These are phyloP conservation scores for Edolisoma coerulescens DNA, from an alignment of 2,113 vertebrate species.

Conservation along the genomic window DNA sequence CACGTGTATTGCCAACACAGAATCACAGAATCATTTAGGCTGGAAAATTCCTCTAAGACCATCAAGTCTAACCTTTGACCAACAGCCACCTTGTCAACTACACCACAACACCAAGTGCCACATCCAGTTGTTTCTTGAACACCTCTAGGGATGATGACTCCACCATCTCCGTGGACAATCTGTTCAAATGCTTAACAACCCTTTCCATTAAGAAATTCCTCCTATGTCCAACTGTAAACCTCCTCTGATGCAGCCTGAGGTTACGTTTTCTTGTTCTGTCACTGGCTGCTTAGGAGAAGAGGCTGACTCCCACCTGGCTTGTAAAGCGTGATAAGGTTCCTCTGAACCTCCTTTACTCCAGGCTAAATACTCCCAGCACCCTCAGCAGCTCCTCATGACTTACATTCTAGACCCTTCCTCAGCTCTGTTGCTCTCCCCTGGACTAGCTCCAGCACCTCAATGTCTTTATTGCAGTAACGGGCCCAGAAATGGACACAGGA, in stretches of 20 bases:
- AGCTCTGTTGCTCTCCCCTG: fast-evolving
- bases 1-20: not conserved
- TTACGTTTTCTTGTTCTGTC: not conserved
- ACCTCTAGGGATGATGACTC: not conserved
- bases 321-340: not conserved
- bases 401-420: not conserved
- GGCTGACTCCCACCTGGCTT: not conserved
- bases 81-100: not conserved
- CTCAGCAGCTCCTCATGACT: not conserved
- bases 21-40: not conserved
- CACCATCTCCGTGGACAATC: not conserved
- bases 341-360: not conserved
- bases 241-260: not conserved
- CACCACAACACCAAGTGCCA: not conserved
- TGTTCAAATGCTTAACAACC: not conserved
- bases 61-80: not conserved
- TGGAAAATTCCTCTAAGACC: not conserved
- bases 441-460: not conserved
- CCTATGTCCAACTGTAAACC: not conserved
- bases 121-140: not conserved
- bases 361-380: not conserved
- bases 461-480: not conserved
- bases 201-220: not conserved
- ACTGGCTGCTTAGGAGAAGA: not conserved
- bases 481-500: not conserved